phyloP scores from a whole-genome alignment of 2,888 invertebrate species.

The Netelia inedita region DNA sequence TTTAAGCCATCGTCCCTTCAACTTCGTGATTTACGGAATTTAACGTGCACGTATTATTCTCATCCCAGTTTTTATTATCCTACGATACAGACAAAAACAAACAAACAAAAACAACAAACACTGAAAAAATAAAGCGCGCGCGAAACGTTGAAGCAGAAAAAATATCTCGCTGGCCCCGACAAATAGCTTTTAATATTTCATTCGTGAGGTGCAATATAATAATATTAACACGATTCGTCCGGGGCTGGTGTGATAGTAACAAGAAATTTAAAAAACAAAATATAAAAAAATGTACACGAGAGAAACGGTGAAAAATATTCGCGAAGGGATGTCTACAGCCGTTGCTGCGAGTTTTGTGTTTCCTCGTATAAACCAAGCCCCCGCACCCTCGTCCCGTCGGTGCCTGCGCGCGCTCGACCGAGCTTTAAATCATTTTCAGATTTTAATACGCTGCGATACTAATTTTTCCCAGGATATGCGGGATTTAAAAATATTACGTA shows the following conservation, averaged over 20 bases:
- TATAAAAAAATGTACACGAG: slow-evolving; percentile 19
- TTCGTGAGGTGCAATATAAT: slow-evolving; percentile 1
- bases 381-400: slow-evolving; percentile 9
- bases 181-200: slow-evolving; percentile 47
- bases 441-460: slow-evolving; percentile 66
- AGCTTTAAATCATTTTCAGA: slow-evolving; percentile 61
- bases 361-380: neutral
- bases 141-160: neutral
- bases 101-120: neutral
- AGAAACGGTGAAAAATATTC: neutral
- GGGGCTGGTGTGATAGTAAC: neutral
- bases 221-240: slow-evolving; percentile 18
- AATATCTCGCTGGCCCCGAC: neutral
- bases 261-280: neutral
- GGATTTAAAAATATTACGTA: slow-evolving; percentile 21
- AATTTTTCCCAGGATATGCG: slow-evolving; percentile 56
- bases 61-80: too few relatives aligned
- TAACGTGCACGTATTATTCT: too few relatives aligned
- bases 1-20: too few relatives aligned
- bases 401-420: slow-evolving; percentile 15
- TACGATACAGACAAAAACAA: neutral
- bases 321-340: slow-evolving; percentile 3
- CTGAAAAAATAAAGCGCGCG: neutral
- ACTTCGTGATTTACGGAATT: too few relatives aligned
- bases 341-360: neutral